Evolutionary conservation across 2,113 vertebrate species (phyloP).

Genomic region (Poeciliopsis prolifica): DNA sequence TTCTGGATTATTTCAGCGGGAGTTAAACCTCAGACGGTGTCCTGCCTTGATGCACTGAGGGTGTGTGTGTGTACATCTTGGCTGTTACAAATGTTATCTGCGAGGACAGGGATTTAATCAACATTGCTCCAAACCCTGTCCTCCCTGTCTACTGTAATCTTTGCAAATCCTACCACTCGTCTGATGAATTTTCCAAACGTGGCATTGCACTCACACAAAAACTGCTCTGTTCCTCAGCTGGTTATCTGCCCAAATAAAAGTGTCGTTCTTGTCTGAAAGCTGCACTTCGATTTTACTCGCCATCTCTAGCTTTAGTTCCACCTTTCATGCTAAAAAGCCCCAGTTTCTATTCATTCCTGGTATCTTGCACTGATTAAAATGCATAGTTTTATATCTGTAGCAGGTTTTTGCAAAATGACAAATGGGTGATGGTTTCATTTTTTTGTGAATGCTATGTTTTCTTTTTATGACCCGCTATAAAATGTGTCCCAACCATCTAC

Average conservation of each 20-base stretch:
- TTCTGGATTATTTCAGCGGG: constrained; percentile 10
- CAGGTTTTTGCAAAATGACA: neutral
- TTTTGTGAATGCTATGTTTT: neutral
- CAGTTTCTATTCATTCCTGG: no score
- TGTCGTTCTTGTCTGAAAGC: constrained; percentile 38
- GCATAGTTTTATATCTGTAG: neutral
- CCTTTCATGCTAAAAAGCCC: no score
- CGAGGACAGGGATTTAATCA: constrained; percentile 45
- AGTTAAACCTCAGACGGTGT: constrained; percentile 19
- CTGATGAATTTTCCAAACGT: constrained; percentile 59
- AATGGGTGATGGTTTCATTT: neutral
- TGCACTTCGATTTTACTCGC: constrained; percentile 24
- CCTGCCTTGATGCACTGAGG: constrained; percentile 14
- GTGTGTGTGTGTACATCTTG: constrained; percentile 43
- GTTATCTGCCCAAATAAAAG: constrained; percentile 51
- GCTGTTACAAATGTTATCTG: constrained; percentile 38
- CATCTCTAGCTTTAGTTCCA: neutral
- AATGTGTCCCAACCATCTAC: neutral
- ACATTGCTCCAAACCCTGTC: constrained; percentile 36
- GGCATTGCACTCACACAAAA: constrained; percentile 17
- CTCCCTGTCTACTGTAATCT: constrained; percentile 53
- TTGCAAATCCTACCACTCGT: constrained; percentile 63
- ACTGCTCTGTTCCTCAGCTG: constrained; percentile 20
- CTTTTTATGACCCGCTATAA: neutral
- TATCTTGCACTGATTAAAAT: no score